Conservation (phyloP, 1,140 invertebrate genomes). For the Drosophila serrata region DNA sequence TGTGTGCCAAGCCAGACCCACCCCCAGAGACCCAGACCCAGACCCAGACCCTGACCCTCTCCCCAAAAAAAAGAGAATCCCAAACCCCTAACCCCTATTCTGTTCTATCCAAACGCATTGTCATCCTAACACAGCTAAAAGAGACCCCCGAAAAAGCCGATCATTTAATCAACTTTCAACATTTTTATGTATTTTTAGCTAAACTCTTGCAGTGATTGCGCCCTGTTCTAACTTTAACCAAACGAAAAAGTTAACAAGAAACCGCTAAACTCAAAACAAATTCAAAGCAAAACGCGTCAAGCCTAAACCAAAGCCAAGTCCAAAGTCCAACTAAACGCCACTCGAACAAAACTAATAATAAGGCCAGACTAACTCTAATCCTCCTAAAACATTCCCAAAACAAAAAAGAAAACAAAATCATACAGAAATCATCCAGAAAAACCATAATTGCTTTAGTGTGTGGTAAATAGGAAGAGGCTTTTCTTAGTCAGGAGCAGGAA, state of each 20-base stretch:
- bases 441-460: slow-evolving; percentile 31
- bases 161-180: slow-evolving; percentile 63
- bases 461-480: slow-evolving; percentile 5
- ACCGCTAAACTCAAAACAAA: slow-evolving; percentile 12
- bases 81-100: slow-evolving; percentile 12
- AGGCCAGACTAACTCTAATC: slow-evolving; percentile 13
- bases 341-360: slow-evolving; percentile 8
- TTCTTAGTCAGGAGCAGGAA: background rate
- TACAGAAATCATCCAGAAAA: slow-evolving; percentile 1
- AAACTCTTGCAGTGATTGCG: slow-evolving; percentile 76
- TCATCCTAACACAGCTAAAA: slow-evolving; percentile 5
- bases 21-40: too few relatives aligned
- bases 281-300: background rate
- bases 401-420: background rate
- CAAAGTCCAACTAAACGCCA: slow-evolving; percentile 17
- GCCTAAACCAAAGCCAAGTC: slow-evolving; percentile 14
- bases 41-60: too few relatives aligned
- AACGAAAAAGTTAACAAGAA: slow-evolving; percentile 29
- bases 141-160: slow-evolving; percentile 7
- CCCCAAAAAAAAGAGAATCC: too few relatives aligned
- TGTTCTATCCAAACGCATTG: slow-evolving; percentile 7
- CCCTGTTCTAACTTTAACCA: slow-evolving; percentile 63
- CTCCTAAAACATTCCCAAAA: background rate
- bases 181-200: slow-evolving; percentile 83
- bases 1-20: slow-evolving; percentile 16